These are phyloP conservation scores for Diachasma alloeum DNA, from an alignment of 1,140 invertebrate genomes.

Conservation along the genomic window DNA sequence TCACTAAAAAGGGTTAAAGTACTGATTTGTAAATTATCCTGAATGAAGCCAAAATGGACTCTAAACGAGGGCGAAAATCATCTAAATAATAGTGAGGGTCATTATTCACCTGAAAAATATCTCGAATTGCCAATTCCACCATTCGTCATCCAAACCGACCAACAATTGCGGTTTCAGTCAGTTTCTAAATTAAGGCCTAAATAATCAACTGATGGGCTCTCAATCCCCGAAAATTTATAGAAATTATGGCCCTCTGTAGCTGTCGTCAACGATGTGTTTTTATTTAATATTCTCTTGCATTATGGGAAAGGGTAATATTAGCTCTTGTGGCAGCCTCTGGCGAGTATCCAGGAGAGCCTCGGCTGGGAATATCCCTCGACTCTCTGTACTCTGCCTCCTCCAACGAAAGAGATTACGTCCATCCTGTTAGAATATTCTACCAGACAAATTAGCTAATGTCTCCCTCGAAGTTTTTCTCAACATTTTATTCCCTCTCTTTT, in stretches of 20 bases:
- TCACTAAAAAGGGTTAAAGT: no score
- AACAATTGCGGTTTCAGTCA: no score
- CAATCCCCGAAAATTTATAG: neutral
- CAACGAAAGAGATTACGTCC: constrained; percentile 1
- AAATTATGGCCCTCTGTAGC: neutral
- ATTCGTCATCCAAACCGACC: neutral
- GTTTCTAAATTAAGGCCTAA: neutral
- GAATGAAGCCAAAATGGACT: neutral
- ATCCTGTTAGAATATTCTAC: constrained; percentile 25
- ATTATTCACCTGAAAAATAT: neutral
- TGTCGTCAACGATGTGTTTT: constrained; percentile 27
- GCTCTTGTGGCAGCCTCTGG: constrained; percentile 22
- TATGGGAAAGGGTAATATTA: constrained; percentile 37
- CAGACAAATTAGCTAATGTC: constrained; percentile 31
- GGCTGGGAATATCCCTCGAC: constrained; percentile 1
- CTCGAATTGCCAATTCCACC: neutral
- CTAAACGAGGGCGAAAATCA: neutral
- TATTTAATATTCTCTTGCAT: constrained; percentile 34
- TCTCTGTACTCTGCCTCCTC: neutral
- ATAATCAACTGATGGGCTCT: neutral
- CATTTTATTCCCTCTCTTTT: constrained; percentile 7
- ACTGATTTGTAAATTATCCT: neutral
- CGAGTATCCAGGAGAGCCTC: constrained; percentile 19
- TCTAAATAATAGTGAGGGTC: neutral
- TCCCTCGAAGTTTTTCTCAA: neutral